Base-by-base conservation (phyloP, 2,113 vertebrate species). In the Lepidothrix coronata region DNA sequence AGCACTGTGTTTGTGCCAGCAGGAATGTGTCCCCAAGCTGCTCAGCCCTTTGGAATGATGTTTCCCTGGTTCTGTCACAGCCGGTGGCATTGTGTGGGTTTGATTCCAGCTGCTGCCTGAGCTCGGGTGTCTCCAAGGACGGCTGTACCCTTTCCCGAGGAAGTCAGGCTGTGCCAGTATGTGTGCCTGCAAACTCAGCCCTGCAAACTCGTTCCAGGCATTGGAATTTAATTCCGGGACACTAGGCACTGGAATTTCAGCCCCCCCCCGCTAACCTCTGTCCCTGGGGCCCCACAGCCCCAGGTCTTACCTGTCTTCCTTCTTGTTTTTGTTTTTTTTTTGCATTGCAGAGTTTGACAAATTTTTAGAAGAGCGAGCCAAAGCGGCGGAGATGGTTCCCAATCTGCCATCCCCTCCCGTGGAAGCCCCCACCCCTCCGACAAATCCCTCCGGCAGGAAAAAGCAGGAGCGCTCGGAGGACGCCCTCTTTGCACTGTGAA, bases 301-400 rank as follows among this genome's bases (percentile, higher is more conserved):
- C 25, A 7, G 0, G 54, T 67, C 94, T 97, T 48, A 94, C 83
- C 33, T 18, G 17, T 74, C 76, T 71, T 33, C 79, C 55, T 86
- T 91, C 17, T 83, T 70, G 63, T 79, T 95, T 35, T n/a, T 70
- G n/a, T 71, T 75, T 37, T 61, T 66, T 68, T 78, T 94, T 89
- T 95, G n/a, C 94, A 9, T 98, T 98, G 58, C 97, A 99, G 99
- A 99, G 91, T 99, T 99, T 25, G 99, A 99, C 97, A 99, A 99
- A 94, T 99, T 99, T 94, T 98, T 99, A 28, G 99, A 99, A 98
- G 99, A 99, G 97, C 96, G 99, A 96, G 99, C 99, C 97, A 99
- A 99, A 98, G 99, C 99, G 9, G 99, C 98, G 11, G 99, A 99
- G 96, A 98, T 98, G 98, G 96, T 98, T 70, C 99, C 99, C 74